Evolutionary conservation across 2,888 invertebrate species (phyloP), one percentile per base, ranked within the genome.

Genomic region (Fragum whitleyi): DNA sequence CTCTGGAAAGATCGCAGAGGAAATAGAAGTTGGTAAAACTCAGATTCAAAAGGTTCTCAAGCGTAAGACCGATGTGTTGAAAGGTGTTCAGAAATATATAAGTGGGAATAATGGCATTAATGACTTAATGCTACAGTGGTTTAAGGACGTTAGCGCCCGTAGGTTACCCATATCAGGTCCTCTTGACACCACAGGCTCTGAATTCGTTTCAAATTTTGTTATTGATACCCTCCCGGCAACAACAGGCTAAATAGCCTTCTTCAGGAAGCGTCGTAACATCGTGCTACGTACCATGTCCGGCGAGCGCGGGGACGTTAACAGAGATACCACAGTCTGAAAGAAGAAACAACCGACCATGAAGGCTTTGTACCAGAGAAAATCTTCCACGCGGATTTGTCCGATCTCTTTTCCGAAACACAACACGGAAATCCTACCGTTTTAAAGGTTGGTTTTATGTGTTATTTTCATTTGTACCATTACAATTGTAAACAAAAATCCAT

Each of bases 1-100:
- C 68, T 47, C 81, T 16, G 75, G 79, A 32, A 65, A 78, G 36
- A 75, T 85, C 29, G 83, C 85, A 5, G 70, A 79, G 7, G 68
- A 80, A n/a, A 39, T 83, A 26, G 77, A 74, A 47, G 86, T 86
- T 14, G 83, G 86, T 1, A 81, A 78, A 67, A 80, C 79, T 0
- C 81, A 81, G 21, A 75, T 86, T 23, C 79, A 79, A 53, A 76
- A 77, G 14, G 70, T 80, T 36, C 19, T 81, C 55, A 83, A 83
- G 62, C 28, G 83, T n/a, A 82, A 82, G 69, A 53, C 61, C 0
- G 79, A 81, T 32, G 57, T 83, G 0, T 42, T 83, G 26, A 23
- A 80, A 0, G 76, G 79, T 19, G 70, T 68, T 69, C 77, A 77
- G 47, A 77, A 70, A 51, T 79, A 83, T 67, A 51, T 75, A 14